phyloP scores from a whole-genome alignment of 2,113 vertebrate species.

The Xenopus laevis region DNA sequence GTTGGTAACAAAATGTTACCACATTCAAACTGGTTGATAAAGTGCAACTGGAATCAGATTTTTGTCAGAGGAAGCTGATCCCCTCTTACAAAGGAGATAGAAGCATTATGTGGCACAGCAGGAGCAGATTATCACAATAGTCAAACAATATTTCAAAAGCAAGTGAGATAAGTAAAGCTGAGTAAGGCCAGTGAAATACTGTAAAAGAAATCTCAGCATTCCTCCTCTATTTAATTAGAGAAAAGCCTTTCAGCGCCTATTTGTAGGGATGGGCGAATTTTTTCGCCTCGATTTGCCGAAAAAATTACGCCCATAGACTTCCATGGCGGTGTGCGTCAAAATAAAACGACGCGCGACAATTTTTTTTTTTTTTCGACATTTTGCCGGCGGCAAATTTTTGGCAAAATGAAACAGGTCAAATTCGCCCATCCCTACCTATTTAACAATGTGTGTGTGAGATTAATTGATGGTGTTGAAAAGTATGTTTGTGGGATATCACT shows the following conservation, averaged over 20 bases:
- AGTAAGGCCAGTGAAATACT: neutral
- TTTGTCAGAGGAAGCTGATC: neutral
- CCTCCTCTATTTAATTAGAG: neutral
- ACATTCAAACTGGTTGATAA: neutral
- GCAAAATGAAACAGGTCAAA: too few relatives aligned
- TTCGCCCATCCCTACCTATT: too few relatives aligned
- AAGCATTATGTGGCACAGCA: neutral
- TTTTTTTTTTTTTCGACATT: too few relatives aligned
- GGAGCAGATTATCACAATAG: conserved; percentile 3
- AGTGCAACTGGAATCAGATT: neutral
- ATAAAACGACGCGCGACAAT: too few relatives aligned
- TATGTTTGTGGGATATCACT: neutral
- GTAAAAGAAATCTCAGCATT: neutral
- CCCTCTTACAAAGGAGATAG: neutral
- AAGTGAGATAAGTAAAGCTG: neutral
- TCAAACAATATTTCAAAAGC: neutral
- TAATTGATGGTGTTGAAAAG: neutral
- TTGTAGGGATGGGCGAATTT: too few relatives aligned
- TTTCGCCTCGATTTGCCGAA: too few relatives aligned
- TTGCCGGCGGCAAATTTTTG: too few relatives aligned
- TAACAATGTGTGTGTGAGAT: neutral
- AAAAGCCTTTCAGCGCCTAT: neutral
- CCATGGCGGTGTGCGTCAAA: too few relatives aligned
- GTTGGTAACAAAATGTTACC: too few relatives aligned
- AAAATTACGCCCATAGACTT: too few relatives aligned